Conservation (phyloP, 2,888 invertebrate species). For the Psylliodes chrysocephalus region DNA sequence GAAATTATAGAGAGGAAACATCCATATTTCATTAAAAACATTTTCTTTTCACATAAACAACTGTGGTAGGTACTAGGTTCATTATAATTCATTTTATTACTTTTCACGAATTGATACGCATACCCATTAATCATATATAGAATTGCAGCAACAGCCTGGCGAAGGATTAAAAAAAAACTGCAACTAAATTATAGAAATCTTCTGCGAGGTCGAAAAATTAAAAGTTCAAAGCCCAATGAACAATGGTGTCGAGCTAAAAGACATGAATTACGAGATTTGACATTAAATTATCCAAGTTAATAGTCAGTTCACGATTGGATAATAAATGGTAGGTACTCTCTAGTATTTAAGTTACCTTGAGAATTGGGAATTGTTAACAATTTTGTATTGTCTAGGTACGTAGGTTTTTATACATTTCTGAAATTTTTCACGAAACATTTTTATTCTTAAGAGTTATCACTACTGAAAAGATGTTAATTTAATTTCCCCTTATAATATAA, state of each 20-base stretch:
- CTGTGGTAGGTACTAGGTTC: no score
- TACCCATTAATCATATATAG: not conserved
- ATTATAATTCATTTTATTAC: no score
- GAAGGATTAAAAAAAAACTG: not conserved
- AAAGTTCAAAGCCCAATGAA: slow-evolving; percentile 1
- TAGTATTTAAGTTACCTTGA: not conserved
- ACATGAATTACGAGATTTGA: slow-evolving; percentile 5
- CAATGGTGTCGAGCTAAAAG: slow-evolving; percentile 2
- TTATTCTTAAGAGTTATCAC: no score
- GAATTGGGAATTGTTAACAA: not conserved
- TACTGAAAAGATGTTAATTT: no score
- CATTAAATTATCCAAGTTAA: slow-evolving; percentile 5
- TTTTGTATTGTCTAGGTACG: no score
- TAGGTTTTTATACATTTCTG: no score
- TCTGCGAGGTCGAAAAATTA: slow-evolving; percentile 4
- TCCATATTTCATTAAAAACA: no score
- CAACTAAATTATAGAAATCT: not conserved
- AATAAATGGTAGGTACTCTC: not conserved
- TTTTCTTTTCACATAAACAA: no score
- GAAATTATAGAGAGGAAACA: no score
- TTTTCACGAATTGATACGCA: not conserved
- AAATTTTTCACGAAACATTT: no score
- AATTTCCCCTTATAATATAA: no score
- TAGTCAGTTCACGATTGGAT: not conserved
- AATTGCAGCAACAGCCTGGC: not conserved